Percentiles rank a stretch among this genome's conserved stretches.
phyloP scores from a whole-genome alignment of 2,797 vertebrate genomes.

The Vipera latastei region DNA sequence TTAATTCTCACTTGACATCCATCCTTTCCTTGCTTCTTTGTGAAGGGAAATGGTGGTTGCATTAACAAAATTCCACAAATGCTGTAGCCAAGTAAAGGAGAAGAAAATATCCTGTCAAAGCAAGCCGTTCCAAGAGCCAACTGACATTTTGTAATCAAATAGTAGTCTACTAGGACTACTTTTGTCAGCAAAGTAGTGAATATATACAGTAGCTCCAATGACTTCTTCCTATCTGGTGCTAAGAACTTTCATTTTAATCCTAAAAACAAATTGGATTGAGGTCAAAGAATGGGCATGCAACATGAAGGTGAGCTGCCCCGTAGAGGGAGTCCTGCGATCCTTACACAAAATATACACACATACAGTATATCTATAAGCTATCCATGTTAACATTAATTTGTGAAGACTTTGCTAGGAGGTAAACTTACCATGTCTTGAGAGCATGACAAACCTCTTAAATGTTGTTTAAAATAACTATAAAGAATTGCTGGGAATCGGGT shows the following conservation, averaged over 20 bases:
- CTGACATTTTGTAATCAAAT: background rate
- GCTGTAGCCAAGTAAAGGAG: background rate
- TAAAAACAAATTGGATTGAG: background rate
- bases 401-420: background rate
- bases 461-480: background rate
- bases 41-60: background rate
- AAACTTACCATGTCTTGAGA: background rate
- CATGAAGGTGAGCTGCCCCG: background rate
- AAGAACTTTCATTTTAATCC: background rate
- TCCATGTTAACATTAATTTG: background rate
- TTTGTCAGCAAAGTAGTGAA: background rate
- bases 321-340: background rate
- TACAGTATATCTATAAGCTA: background rate
- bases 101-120: background rate
- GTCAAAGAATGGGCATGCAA: background rate
- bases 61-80: background rate
- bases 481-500: background rate
- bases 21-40: background rate
- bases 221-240: background rate
- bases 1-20: background rate
- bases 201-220: background rate
- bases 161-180: background rate
- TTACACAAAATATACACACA: background rate
- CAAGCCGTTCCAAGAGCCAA: background rate
- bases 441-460: background rate